phyloP scores from a whole-genome alignment of 2,113 vertebrate genomes.

The Odocoileus virginianus region DNA sequence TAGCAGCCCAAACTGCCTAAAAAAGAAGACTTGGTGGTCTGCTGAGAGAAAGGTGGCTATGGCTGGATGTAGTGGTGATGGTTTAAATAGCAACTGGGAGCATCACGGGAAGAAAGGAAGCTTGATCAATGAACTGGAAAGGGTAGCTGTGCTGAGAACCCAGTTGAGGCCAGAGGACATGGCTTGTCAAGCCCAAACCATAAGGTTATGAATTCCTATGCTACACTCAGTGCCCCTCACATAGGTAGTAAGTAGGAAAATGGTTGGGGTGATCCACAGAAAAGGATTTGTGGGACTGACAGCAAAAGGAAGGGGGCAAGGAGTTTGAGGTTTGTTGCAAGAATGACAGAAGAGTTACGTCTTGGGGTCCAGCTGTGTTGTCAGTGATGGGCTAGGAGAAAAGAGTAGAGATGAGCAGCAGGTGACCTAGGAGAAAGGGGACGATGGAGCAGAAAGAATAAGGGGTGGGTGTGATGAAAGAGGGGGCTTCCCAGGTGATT shows the following conservation, averaged over 20 bases:
- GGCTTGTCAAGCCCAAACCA: not conserved
- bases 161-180: not conserved
- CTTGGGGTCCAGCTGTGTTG: not conserved
- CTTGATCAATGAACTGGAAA: not conserved
- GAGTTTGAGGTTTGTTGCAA: not conserved
- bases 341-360: not conserved
- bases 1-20: not conserved
- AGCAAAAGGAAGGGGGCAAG: not conserved
- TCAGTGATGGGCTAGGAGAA: not conserved
- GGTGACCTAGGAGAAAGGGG: not conserved
- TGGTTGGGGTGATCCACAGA: not conserved
- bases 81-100: not conserved
- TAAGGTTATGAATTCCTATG: not conserved
- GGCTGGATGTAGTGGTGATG: not conserved
- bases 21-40: not conserved
- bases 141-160: not conserved
- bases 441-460: not conserved
- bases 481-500: not conserved
- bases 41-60: not conserved
- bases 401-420: not conserved
- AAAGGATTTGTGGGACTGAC: not conserved
- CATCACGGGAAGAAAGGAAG: not conserved
- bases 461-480: not conserved
- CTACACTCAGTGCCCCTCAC: not conserved
- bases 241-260: not conserved